These are phyloP conservation scores for Archilochus colubris DNA, from an alignment of 2,113 vertebrate genomes.

Conservation along the genomic window DNA sequence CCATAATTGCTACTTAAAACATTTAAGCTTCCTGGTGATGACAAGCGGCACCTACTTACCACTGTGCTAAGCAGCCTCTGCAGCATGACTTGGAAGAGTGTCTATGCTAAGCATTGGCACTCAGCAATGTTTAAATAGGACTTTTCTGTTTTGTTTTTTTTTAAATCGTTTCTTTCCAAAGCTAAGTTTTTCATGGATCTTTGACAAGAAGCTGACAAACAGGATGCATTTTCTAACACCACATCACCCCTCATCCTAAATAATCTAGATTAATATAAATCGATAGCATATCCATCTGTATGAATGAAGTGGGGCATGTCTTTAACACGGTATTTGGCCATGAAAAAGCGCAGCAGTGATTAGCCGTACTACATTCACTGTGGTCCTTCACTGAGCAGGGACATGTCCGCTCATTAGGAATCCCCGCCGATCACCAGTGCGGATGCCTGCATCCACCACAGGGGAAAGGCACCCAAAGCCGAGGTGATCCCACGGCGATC, in stretches of 20 bases:
- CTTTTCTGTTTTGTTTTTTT: background rate
- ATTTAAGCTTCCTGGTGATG: background rate
- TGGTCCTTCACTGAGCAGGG: background rate
- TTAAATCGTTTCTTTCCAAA: background rate
- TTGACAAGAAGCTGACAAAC: background rate
- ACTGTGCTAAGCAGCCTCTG: background rate
- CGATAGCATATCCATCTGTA: background rate
- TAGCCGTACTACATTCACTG: background rate
- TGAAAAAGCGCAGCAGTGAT: background rate
- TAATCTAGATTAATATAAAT: background rate
- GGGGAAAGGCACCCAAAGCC: background rate
- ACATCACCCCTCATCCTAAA: background rate
- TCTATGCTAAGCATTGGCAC: background rate
- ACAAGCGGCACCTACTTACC: constrained; percentile 10
- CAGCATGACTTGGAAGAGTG: background rate
- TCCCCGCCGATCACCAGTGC: background rate
- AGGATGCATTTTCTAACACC: background rate
- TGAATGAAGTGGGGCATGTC: background rate
- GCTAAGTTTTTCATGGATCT: background rate
- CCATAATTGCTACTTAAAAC: background rate
- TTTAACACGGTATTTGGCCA: background rate
- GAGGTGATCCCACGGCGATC: no score
- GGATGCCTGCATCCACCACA: accelerated
- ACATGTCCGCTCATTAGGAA: background rate
- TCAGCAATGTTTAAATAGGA: background rate